Base-by-base conservation (phyloP, 1,140 invertebrate genomes). In the Fragariocoptes setiger region DNA sequence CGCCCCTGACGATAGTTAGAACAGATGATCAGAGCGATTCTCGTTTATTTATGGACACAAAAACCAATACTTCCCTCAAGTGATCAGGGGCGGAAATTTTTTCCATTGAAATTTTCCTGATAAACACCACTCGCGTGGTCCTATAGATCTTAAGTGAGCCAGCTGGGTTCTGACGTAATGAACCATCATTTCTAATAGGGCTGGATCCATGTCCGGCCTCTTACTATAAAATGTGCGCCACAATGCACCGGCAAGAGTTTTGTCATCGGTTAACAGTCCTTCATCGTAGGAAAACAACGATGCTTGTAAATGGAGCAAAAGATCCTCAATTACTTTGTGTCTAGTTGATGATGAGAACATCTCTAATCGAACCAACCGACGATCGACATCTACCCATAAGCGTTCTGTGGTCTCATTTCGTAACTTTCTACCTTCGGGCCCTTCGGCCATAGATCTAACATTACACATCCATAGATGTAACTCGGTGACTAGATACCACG, bases 271-370 rank as follows among this genome's bases (percentile, higher is more conserved):
- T 48, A 67, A 58, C 14, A 82, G 51, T 17, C 76, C 77, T 63
- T 83, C 77, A 55, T 85, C 77, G 51, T 82, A 82, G n/a, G 64
- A 64, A 46, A 82, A 65, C 18, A 83, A 51, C 35, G 73, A 67
- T n/a, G 74, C 74, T 56, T 76, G 71, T 54, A 82, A 75, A 52
- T 80, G 71, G 46, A 74, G 62, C 8, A 66, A 68, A 4, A 79
- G 52, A 40, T 66, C 46, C 37, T 45, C 14, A 35, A 58, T 5
- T 4, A 21, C 18, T 2, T 31, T 22, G 3, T 42, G 17, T 20
- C 38, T 37, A 17, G 19, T 19, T 25, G 17, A 16, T 3, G 37
- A 3, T 16, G 21, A 16, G 3, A 45, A 37, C n/a, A 74, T 74
- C 43, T 69, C 70, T 43, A 80, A 54, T 56, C 71, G 65, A 50